These are phyloP conservation scores for Melanotaenia pygmaea DNA, from an alignment of 2,797 vertebrate genomes.

Conservation along the genomic window DNA sequence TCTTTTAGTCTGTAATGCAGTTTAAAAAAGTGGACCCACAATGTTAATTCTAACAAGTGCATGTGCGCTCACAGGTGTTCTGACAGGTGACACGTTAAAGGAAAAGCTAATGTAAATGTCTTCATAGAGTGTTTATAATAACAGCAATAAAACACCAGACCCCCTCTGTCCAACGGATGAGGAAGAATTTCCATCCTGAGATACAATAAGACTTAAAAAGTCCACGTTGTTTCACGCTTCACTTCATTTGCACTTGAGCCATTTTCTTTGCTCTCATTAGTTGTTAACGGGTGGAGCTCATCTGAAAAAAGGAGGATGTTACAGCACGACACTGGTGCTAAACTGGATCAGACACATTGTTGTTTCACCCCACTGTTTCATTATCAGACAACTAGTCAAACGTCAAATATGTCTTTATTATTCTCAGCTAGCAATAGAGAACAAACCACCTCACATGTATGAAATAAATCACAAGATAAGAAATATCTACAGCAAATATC, in stretches of 20 bases:
- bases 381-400: not conserved
- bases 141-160: not conserved
- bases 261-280: not conserved
- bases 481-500: no score
- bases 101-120: not conserved
- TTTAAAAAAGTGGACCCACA: constrained; percentile 14
- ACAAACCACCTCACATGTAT: no score
- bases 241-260: not conserved
- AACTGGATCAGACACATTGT: not conserved
- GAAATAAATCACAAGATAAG: no score
- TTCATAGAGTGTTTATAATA: no score
- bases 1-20: constrained; percentile 32
- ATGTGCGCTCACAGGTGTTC: not conserved
- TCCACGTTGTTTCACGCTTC: not conserved
- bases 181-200: no score
- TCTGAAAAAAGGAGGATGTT: not conserved
- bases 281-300: no score
- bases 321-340: no score
- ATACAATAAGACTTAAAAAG: no score
- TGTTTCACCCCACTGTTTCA: not conserved
- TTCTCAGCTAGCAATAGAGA: no score
- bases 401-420: not conserved
- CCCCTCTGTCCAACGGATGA: no score
- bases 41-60: constrained; percentile 9
- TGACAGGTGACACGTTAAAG: not conserved